phyloP scores from a whole-genome alignment of 1,140 invertebrate species.

The Eubasilissa regina region DNA sequence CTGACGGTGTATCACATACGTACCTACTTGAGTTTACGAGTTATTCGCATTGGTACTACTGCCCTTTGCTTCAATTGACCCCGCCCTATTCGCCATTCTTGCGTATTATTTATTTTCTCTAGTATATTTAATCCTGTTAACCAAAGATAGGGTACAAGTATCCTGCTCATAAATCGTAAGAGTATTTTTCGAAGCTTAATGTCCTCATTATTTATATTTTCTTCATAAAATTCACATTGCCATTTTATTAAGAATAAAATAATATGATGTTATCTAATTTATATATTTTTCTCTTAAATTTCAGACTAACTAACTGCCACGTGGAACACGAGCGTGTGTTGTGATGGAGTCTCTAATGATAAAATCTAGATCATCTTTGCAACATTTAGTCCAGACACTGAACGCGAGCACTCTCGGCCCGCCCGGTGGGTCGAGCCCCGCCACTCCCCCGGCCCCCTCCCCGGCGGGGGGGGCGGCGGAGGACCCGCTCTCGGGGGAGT shows the following conservation, averaged over 20 bases:
- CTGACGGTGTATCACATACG: too few species aligned
- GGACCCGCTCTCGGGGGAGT: constrained; percentile 58
- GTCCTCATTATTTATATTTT: too few species aligned
- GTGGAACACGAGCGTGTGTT: constrained; percentile 47
- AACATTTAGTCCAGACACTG: constrained; percentile 54
- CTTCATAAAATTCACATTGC: too few species aligned
- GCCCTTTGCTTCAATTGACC: too few species aligned
- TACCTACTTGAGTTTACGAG: too few species aligned
- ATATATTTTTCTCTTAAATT: constrained; percentile 40
- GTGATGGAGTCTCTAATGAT: constrained; percentile 60
- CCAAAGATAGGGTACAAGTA: too few species aligned
- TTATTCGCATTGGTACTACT: too few species aligned
- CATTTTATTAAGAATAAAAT: background rate
- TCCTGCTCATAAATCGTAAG: too few species aligned
- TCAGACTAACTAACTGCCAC: constrained; percentile 47
- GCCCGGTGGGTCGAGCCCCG: background rate
- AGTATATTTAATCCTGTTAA: too few species aligned
- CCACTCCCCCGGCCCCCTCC: constrained; percentile 7
- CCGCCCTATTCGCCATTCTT: too few species aligned
- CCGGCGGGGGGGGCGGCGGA: constrained; percentile 34
- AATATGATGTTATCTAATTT: background rate
- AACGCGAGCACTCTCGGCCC: constrained; percentile 48
- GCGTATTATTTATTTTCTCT: too few species aligned
- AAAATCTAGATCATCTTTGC: constrained; percentile 56
- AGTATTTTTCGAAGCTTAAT: too few species aligned